Base-by-base conservation (phyloP, 2,888 invertebrate species). In the Euzetes globulus region DNA sequence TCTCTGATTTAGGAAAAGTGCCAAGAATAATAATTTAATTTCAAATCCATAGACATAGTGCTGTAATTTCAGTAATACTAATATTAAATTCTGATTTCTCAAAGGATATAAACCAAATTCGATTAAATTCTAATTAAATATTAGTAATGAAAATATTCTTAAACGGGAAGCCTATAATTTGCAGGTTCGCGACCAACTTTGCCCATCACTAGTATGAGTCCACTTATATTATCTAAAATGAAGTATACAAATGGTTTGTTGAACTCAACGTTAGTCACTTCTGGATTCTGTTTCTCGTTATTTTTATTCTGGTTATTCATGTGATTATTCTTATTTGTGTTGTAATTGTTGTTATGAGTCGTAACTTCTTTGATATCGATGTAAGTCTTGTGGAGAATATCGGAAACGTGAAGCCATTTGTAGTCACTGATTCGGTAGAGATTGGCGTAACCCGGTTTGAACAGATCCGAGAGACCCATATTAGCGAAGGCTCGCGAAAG, bases 161-260 rank as follows among this genome's bases (percentile, higher is more conserved):
- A 25, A 27, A 70, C 88, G 52, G 72, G 72, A 19, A 72, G 58
- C 15, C 72, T 72, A 50, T 72, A 72, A 33, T 72, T 72, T 11
- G 72, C 72, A 15, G 73, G 63, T 19, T 50, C 58, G n/a, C 58
- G 47, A 41, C 74, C 75, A 60, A 79, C 75, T 71, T 79, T 79
- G 0, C 79, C 79, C 79, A 79, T 79, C 22, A 77, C 77, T 27
- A 79, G 74, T 13, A 79, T 77, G 27, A 79, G 72, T 29, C 79
- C 79, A 15, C 77, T 78, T 1, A 79, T 72, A 25, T 77, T 78
- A 73, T 79, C 79, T 72, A 79, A 75, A 58, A 79, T 72, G 58
- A 79, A 79, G 73, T 77, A 79, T 11, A 79, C 60, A 71, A 79
- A 79, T 5, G 79, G 78, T 29, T 78, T 75, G 73, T 79, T 77